Base-by-base conservation (phyloP, 2,113 vertebrate genomes). In the Lepus europaeus region DNA sequence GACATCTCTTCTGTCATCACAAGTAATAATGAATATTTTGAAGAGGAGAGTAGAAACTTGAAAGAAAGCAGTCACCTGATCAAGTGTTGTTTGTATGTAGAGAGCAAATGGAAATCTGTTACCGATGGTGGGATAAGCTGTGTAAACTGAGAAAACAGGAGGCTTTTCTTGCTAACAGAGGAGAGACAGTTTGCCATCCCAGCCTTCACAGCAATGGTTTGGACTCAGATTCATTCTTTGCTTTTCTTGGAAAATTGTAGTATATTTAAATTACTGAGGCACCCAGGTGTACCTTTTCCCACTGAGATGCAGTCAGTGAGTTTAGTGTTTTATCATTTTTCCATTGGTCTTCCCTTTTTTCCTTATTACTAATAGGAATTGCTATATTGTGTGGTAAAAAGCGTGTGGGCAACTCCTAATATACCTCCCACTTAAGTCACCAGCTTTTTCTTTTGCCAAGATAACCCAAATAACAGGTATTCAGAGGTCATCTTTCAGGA, bases 401-500 rank as follows among this genome's bases (percentile, higher is more conserved):
- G 96, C 91, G 97, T 97, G 98, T 98, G 97, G 96, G 98, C 98
- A 98, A 97, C 93, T 96, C 96, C 97, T 97, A 96, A 97, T 87
- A 95, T 96, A 95, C 96, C 95, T 96, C 97, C 96, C n/a, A 61
- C 79, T 97, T 97, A 98, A 19, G 97, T 98, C 97, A 98, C 79
- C 49, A 87, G 74, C 79, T 90, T 97, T 94, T 98, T 98, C 97
- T 94, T 91, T 97, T 98, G 95, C 97, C 96, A 97, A 96, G 96
- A 92, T 95, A 98, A 97, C 92, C 92, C 95, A 98, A 91, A 69
- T 93, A 90, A 79, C 90, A 91, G 79, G 94, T 96, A 97, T 97
- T 96, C 96, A 98, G 97, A 98, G 97, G 97, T 98, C 93, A 91
- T 93, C 94, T 89, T 97, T 94, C 82, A 69, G 84, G 64, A 39